phyloP scores from a whole-genome alignment of 53 echinoderm and acorn worm genomes.

The Actinopyga echinites region DNA sequence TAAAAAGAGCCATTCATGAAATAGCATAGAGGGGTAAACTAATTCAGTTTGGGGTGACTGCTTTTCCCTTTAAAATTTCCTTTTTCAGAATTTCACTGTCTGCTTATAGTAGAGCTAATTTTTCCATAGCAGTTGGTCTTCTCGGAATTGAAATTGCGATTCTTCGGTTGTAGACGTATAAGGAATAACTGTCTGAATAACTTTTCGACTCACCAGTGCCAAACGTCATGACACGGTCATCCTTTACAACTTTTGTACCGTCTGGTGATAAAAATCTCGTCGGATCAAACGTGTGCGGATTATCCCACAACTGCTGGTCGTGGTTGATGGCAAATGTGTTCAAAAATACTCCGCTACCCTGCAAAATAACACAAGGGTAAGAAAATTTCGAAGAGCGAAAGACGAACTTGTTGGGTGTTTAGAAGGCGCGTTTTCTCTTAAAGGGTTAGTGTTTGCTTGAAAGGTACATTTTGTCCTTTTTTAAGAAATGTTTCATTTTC shows the following conservation, averaged over 20 bases:
- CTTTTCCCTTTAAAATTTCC: too few species aligned
- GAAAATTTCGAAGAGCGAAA: background rate
- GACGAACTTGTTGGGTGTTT: background rate
- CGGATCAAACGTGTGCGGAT: conserved; percentile 27
- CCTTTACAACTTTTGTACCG: conserved; percentile 7
- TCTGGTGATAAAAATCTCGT: conserved; percentile 13
- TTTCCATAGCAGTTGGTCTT: too few species aligned
- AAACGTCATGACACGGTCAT: conserved; percentile 25
- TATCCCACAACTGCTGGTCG: conserved; percentile 25
- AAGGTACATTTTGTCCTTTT: too few species aligned
- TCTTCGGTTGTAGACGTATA: too few species aligned
- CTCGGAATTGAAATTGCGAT: too few species aligned
- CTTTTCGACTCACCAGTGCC: background rate
- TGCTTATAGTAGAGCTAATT: too few species aligned
- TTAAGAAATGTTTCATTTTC: too few species aligned
- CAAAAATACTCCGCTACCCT: conserved; percentile 39
- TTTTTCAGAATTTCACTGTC: too few species aligned
- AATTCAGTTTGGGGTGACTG: too few species aligned
- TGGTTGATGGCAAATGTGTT: conserved; percentile 36
- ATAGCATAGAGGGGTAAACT: too few species aligned
- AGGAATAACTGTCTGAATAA: background rate
- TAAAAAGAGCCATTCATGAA: too few species aligned
- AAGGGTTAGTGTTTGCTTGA: background rate
- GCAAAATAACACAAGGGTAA: background rate
- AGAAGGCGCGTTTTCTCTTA: background rate